A percentile compares a stretch with the other conserved stretches of the same genome.
These are phyloP conservation scores for Lineus longissimus DNA, from an alignment of 1,140 invertebrate species.

Conservation along the genomic window DNA sequence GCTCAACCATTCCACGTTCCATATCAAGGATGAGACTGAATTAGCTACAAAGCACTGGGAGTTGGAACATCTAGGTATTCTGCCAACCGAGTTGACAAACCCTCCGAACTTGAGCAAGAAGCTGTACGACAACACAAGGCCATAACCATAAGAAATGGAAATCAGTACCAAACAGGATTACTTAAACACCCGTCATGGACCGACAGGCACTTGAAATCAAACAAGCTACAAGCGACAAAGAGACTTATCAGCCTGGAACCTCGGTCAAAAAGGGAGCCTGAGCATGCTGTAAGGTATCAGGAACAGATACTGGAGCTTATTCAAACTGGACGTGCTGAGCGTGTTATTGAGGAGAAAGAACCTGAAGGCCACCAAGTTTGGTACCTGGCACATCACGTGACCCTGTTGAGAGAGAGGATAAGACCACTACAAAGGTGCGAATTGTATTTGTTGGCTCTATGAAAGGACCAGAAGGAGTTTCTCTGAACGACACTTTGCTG, in stretches of 20 bases:
- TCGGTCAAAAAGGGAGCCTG: background rate
- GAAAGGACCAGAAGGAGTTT: background rate
- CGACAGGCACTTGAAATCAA: background rate
- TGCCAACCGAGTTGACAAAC: background rate
- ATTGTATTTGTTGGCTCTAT: background rate
- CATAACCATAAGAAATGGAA: background rate
- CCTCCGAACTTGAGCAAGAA: background rate
- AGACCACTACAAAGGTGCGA: background rate
- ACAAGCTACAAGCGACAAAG: background rate
- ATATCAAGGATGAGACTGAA: no score
- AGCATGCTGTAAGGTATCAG: background rate
- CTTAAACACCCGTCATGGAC: background rate
- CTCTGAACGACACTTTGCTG: slow-evolving; percentile 1
- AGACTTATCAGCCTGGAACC: background rate
- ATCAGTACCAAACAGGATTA: background rate
- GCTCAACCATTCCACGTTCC: no score
- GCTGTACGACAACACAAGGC: background rate
- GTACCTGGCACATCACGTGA: background rate
- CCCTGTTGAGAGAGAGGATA: background rate
- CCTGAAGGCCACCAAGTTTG: background rate
- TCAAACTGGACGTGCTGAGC: background rate
- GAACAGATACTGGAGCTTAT: background rate
- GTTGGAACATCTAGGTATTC: background rate
- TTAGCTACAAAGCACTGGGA: background rate
- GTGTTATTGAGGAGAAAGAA: background rate